These are phyloP conservation scores for Dendrocincla tyrannina DNA, from an alignment of 2,797 vertebrate genomes.

Conservation along the genomic window DNA sequence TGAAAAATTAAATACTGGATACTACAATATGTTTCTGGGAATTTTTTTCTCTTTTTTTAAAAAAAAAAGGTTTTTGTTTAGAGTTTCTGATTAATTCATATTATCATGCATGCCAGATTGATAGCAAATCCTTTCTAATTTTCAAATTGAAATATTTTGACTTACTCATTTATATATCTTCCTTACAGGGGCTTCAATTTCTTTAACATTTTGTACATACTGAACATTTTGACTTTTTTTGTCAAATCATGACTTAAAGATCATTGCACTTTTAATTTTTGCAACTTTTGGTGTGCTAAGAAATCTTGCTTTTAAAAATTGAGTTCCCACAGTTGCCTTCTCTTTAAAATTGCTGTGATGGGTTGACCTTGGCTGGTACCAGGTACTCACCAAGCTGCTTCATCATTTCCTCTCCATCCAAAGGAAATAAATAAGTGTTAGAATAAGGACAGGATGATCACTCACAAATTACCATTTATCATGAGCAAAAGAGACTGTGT, in stretches of 20 bases:
- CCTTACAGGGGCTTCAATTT: background rate
- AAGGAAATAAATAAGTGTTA: background rate
- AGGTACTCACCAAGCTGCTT: background rate
- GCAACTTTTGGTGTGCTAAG: background rate
- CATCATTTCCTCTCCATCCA: background rate
- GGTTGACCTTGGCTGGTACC: background rate
- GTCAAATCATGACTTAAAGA: background rate
- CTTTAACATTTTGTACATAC: background rate
- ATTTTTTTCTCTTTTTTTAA: background rate
- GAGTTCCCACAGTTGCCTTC: background rate
- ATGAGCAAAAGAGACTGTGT: rapidly evolving
- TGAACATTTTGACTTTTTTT: background rate
- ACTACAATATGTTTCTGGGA: background rate
- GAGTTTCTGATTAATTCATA: background rate
- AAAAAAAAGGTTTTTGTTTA: background rate
- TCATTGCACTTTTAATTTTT: background rate
- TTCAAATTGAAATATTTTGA: background rate
- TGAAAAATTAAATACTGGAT: background rate
- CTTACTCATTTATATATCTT: background rate
- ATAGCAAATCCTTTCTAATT: background rate
- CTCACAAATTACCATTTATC: background rate
- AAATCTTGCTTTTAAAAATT: background rate
- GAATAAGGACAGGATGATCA: background rate
- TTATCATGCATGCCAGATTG: background rate
- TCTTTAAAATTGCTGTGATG: background rate